phyloP scores from a whole-genome alignment of 2,888 invertebrate genomes.

The Sepiola atlantica region DNA sequence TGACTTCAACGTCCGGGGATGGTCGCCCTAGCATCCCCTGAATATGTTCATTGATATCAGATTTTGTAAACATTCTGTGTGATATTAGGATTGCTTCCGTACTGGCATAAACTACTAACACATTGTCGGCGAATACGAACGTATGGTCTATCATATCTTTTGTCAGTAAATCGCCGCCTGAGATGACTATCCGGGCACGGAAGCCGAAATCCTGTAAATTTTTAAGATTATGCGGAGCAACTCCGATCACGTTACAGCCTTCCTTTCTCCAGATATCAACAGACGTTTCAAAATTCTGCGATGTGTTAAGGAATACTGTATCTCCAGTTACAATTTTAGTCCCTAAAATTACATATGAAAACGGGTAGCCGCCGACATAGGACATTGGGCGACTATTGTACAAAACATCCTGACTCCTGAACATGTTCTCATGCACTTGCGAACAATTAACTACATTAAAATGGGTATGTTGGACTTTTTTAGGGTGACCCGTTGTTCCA shows the following conservation, averaged over 20 bases:
- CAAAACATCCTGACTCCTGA: not conserved
- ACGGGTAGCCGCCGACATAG: not conserved
- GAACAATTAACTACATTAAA: not conserved
- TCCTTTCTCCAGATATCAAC: not conserved
- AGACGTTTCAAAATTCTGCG: not conserved
- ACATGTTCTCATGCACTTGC: not conserved
- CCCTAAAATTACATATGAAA: not conserved
- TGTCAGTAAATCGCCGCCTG: not conserved
- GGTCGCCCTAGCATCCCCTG: constrained; percentile 1
- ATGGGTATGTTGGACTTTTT: not conserved
- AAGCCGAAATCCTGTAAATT: not conserved
- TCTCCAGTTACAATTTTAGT: not conserved
- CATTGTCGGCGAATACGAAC: not conserved
- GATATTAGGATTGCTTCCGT: not conserved
- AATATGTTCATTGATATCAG: not conserved
- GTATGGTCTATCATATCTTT: not conserved
- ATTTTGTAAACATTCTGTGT: not conserved
- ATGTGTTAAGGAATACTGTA: not conserved
- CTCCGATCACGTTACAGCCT: not conserved
- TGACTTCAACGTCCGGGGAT: not conserved
- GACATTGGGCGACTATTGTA: not conserved
- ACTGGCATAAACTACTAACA: not conserved
- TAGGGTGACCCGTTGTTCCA: not conserved
- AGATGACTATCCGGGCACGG: not conserved
- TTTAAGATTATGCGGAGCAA: not conserved